Base-by-base conservation (phyloP, 2,888 invertebrate species). In the Drosophila monieri region DNA sequence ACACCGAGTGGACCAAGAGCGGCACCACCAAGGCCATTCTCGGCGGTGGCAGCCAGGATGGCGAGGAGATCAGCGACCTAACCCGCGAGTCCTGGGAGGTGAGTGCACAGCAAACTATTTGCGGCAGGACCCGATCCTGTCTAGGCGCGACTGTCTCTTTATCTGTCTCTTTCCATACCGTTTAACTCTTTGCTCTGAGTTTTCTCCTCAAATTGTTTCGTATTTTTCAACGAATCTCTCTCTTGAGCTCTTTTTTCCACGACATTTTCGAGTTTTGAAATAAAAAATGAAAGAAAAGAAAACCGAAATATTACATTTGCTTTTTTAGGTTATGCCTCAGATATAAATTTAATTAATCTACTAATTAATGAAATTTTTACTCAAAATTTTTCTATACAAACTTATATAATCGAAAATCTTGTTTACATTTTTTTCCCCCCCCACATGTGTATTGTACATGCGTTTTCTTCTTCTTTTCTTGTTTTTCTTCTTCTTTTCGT, bases 21-120 rank as follows among this genome's bases (percentile, higher is more conserved):
- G 93, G 94, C 72, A 95, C 95, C 77, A 93, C 94, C 59, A 91
- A 92, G 69, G 92, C 93, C 92, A 93, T 92, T 76, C 92, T 93
- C 71, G 93, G 94, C 57, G 93, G 93, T 68, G 94, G 93, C 77
- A 95, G 95, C 89, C 94, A 94, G 66, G 95, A 95, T 61, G 88
- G 89, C 68, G 96, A 96, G 90, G 96, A 96, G 90, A 95, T 96
- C 37, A 93, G 94, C 9, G 96, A 96, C 88, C 93, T 97, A 74
- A 97, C 96, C 57, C 94, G 96, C 89, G 97, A 97, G 91, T 97
- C 97, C 72, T 97, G 97, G 97, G 97, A 97, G 97, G 97, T 97
- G 92, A 94, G 96, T 93, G 8, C 39, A n/a, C 35, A 54, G 8
- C 23, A 49, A 14, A 35, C 5, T 3, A 1, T 18, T 12, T 10